Base-by-base conservation (phyloP, 2,888 invertebrate species). In the Nycteola revayana region DNA sequence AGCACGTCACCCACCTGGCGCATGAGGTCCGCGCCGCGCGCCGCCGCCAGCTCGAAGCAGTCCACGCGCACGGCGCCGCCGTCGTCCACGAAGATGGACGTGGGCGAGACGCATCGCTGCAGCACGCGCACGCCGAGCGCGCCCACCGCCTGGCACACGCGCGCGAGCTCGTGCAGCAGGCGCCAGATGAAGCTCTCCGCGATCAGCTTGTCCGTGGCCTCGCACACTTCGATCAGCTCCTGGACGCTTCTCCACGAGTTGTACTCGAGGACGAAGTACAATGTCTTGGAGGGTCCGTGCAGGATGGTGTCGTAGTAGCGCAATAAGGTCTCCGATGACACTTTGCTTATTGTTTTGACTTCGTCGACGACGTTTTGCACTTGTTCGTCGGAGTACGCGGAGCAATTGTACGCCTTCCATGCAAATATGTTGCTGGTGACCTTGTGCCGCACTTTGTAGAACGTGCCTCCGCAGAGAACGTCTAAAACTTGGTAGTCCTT, bases 361-460 rank as follows among this genome's bases (percentile, higher is more conserved):
- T 88, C 89, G 51, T 70, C 75, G 20, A 66, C 74, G 48, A 86
- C 73, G 59, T 75, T 79, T 66, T 83, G 75, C 72, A 89, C 75
- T 68, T 85, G 80, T 64, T 80, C 73, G 60, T 76, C 73, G 36
- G 80, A 72, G 62, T 75, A 82, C 56, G 72, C 66, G 46, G 77
- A 76, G 55, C 87, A 88, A 62, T 88, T 71, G 72, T 73, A 82
- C 47, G 89, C 89, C 69, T 83, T 86, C 89, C 89, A 89, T 59
- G 84, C 79, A 65, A 83, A 86, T 70, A 87, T 77, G 60, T 81
- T 80, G 68, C 82, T 79, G 49, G 83, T 87, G 79, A 81, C 83
- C 83, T 89, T 89, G 82, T 89, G 87, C 57, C 75, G 75, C 58
- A 89, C 89, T 82, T 88, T 88, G 54, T 89, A 89, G 75, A 87